These are phyloP conservation scores for Heliothis peltigera DNA, from an alignment of 2,888 invertebrate genomes.

Conservation along the genomic window DNA sequence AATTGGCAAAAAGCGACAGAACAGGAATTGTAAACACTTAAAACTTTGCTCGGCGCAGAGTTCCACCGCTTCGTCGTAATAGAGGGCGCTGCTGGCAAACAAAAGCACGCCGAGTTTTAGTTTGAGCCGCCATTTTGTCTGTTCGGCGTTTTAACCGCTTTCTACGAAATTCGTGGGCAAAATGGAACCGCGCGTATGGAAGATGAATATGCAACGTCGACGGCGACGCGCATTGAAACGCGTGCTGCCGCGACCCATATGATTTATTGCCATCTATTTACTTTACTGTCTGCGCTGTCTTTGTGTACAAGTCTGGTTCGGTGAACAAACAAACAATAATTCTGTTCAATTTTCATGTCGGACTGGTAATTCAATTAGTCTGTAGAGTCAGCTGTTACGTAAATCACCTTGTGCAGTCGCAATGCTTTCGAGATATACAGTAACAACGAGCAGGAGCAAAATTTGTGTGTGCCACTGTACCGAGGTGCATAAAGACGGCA, in stretches of 20 bases:
- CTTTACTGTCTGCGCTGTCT: constrained; percentile 58
- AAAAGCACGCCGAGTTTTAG: constrained; percentile 83
- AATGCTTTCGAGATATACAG: constrained; percentile 47
- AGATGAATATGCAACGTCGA: constrained; percentile 84
- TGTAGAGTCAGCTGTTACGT: constrained; percentile 58
- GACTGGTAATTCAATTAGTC: constrained; percentile 67
- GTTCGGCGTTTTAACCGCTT: constrained; percentile 80
- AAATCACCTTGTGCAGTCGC: constrained; percentile 63
- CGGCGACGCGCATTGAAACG: constrained; percentile 68
- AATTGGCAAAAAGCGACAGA: constrained; percentile 88
- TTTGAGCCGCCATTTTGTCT: constrained; percentile 79
- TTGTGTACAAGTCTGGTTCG: constrained; percentile 53
- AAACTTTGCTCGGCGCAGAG: constrained; percentile 83
- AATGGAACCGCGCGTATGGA: constrained; percentile 78
- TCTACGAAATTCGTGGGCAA: constrained; percentile 75
- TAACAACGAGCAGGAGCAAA: constrained; percentile 45
- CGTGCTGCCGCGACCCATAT: constrained; percentile 64
- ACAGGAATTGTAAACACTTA: constrained; percentile 89
- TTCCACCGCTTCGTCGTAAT: constrained; percentile 77
- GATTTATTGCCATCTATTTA: constrained; percentile 71
- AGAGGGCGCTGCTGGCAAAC: constrained; percentile 85
- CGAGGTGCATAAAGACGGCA: constrained; percentile 40
- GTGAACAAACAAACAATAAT: constrained; percentile 57
- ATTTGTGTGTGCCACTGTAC: constrained; percentile 50
- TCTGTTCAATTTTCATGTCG: constrained; percentile 59